Percentiles rank a stretch among this genome's conserved stretches.
phyloP scores from a whole-genome alignment of 2,797 vertebrate species.

The Danio albolineatus region DNA sequence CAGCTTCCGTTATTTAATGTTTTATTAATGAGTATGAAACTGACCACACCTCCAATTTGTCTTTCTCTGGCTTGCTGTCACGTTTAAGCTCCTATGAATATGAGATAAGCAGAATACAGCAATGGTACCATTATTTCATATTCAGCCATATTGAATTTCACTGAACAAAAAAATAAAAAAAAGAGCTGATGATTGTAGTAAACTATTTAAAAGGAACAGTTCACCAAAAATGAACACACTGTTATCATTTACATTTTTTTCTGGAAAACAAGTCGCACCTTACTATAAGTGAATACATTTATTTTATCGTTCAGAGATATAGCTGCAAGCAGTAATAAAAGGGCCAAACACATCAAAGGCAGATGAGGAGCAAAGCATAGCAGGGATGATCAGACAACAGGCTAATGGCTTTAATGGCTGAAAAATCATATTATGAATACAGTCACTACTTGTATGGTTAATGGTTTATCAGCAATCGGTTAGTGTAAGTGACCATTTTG shows the following conservation, averaged over 20 bases:
- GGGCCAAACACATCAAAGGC: no score
- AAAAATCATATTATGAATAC: no score
- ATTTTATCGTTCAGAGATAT: no score
- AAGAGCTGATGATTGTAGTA: conserved; percentile 26
- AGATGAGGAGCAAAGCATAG: no score
- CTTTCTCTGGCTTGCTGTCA: conserved; percentile 24
- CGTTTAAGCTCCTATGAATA: conserved; percentile 56
- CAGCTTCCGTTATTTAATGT: conserved; percentile 21
- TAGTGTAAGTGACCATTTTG: no score
- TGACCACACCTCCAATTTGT: conserved; percentile 54
- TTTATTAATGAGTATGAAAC: conserved; percentile 34
- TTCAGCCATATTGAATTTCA: conserved; percentile 37
- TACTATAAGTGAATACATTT: not conserved
- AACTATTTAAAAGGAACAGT: not conserved
- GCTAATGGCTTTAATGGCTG: no score
- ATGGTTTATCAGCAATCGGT: no score
- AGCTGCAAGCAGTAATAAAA: no score
- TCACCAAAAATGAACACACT: conserved; percentile 10
- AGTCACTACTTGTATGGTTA: no score
- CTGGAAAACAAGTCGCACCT: not conserved
- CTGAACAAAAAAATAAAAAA: conserved; percentile 40
- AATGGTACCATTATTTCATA: conserved; percentile 34
- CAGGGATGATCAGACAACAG: no score
- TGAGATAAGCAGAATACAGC: conserved; percentile 43
- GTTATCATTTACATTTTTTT: not conserved